A percentile compares a stretch with the other conserved stretches of the same genome.
phyloP scores from a whole-genome alignment of 1,140 invertebrate genomes.

The Lasioglossum albipes region DNA sequence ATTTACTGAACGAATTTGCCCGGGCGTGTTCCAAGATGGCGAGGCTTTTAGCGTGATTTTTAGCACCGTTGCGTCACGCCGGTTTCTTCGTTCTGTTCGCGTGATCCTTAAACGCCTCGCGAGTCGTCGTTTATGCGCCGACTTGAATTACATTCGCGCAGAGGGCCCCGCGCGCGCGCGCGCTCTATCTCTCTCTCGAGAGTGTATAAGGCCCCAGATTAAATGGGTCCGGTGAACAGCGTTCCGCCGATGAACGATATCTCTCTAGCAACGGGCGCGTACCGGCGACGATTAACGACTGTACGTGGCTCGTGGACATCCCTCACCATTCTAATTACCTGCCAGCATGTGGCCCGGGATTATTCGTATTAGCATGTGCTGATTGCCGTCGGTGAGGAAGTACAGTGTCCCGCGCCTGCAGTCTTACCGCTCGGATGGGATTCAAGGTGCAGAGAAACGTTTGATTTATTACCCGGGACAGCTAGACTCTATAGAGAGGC shows the following conservation, averaged over 20 bases:
- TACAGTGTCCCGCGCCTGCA: neutral
- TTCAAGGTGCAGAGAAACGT: constrained; percentile 42
- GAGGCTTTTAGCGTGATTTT: no score
- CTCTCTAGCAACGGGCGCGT: neutral
- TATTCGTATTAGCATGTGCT: constrained; percentile 67
- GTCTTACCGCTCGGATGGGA: neutral
- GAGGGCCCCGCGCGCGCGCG: neutral
- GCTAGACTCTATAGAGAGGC: constrained; percentile 36
- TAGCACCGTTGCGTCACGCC: neutral
- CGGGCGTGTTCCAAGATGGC: no score
- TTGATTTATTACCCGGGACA: constrained; percentile 56
- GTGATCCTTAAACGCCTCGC: constrained; percentile 16
- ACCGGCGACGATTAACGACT: constrained; percentile 50
- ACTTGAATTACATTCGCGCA: constrained; percentile 16
- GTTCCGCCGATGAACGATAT: constrained; percentile 26
- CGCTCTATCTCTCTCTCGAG: no score
- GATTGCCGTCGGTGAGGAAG: constrained; percentile 58
- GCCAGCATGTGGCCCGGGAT: constrained; percentile 62
- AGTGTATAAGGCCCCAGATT: constrained; percentile 16
- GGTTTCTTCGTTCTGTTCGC: neutral
- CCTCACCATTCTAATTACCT: constrained; percentile 67
- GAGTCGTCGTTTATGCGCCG: constrained; percentile 6
- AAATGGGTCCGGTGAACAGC: constrained; percentile 11
- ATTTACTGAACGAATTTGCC: no score
- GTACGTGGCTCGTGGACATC: constrained; percentile 62